Evolutionary conservation across 2,888 invertebrate genomes (phyloP).

Genomic region (Hartigia nigra): DNA sequence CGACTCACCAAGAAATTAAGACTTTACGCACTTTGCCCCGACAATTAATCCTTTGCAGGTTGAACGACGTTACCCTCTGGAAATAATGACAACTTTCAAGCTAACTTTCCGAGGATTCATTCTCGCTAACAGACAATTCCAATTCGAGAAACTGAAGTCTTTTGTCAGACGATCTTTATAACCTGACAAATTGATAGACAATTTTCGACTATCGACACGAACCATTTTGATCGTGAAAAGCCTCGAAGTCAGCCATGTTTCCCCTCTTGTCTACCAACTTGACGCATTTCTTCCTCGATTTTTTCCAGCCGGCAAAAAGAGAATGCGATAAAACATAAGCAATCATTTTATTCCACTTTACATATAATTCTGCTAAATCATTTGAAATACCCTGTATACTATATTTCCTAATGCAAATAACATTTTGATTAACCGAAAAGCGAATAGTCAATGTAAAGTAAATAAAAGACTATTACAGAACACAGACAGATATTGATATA

Average conservation of each 20-base stretch:
- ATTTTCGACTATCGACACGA: neutral
- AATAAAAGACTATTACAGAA: neutral
- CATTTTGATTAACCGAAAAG: neutral
- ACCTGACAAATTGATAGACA: neutral
- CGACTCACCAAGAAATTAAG: neutral
- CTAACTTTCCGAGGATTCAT: neutral
- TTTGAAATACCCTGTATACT: neutral
- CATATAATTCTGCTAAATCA: neutral
- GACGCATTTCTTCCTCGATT: neutral
- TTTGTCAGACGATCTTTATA: neutral
- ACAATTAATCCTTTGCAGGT: neutral
- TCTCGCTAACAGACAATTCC: neutral
- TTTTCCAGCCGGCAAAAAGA: neutral
- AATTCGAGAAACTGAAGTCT: neutral
- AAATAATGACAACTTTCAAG: neutral
- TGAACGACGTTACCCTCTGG: neutral
- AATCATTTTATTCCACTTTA: neutral
- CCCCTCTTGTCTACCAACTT: neutral
- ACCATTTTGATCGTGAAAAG: neutral
- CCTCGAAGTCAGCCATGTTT: neutral
- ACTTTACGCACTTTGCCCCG: neutral
- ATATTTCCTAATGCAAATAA: neutral
- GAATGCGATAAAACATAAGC: neutral
- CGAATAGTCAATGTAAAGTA: neutral
- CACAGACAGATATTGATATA: neutral